A percentile compares a stretch with the other conserved stretches of the same genome.
Evolutionary conservation across 23 tunicate species (phyloP).

Genomic region (Ciona savignyi): DNA sequence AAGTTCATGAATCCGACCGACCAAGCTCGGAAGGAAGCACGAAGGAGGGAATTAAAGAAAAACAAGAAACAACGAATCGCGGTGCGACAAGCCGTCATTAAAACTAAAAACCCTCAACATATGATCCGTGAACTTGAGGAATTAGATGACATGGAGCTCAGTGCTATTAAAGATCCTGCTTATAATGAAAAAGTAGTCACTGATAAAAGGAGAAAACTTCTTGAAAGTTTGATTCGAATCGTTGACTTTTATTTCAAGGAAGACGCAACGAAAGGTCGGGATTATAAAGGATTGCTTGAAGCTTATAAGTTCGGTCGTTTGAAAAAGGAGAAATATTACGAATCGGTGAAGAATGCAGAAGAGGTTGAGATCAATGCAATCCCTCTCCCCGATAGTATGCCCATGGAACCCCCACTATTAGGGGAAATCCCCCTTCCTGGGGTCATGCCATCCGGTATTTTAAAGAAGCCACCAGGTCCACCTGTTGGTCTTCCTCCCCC

Average conservation of each 20-base stretch:
- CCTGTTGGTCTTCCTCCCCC: conserved; percentile 47
- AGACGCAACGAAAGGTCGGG: conserved; percentile 54
- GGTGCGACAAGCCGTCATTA: conserved; percentile 95
- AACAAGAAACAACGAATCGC: conserved; percentile 88
- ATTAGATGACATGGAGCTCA: conserved; percentile 85
- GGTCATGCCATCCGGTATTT: conserved; percentile 61
- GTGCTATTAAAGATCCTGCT: conserved; percentile 38
- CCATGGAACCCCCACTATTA: conserved; percentile 67
- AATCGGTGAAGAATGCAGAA: conserved; percentile 89
- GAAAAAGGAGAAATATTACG: conserved; percentile 78
- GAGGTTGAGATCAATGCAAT: conserved; percentile 66
- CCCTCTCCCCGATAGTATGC: conserved; percentile 83
- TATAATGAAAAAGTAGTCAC: conserved; percentile 90
- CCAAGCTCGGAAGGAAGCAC: conserved; percentile 95
- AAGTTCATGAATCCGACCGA: conserved; percentile 99
- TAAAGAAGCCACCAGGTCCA: conserved; percentile 66
- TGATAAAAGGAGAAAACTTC: conserved; percentile 77
- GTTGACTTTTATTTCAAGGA: conserved; percentile 80
- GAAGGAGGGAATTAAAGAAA: conserved; percentile 76
- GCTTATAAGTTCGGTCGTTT: conserved; percentile 47
- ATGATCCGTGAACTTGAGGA: conserved; percentile 80
- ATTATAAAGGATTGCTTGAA: conserved; percentile 49
- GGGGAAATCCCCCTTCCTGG: conserved; percentile 93
- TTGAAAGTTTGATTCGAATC: conserved; percentile 64
- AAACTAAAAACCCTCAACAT: conserved; percentile 86